Evolutionary conservation across 2,797 vertebrate genomes (phyloP).

Genomic region (Gymnopithys bicolor): DNA sequence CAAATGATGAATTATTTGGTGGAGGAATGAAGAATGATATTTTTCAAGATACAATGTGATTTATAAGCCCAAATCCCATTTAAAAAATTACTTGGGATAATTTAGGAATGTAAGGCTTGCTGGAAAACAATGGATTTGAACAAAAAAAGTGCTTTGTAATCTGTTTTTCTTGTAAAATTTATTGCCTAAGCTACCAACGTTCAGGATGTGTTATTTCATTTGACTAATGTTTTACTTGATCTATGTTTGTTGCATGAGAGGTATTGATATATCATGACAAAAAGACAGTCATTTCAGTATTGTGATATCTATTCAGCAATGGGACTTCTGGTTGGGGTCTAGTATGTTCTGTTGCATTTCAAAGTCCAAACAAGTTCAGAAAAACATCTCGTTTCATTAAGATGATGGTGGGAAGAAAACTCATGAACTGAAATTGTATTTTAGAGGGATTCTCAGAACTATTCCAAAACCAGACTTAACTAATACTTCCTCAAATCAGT

Average conservation of each 20-base stretch:
- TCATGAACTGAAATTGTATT: neutral
- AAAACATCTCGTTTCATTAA: neutral
- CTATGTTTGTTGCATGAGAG: neutral
- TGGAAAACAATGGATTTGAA: neutral
- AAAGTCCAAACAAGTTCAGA: neutral
- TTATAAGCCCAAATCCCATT: neutral
- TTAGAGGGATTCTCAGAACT: neutral
- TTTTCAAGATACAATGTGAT: neutral
- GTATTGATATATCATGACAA: neutral
- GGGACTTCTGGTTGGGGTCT: neutral
- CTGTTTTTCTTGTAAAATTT: neutral
- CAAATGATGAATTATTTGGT: neutral
- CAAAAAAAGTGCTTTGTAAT: neutral
- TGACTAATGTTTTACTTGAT: conserved; percentile 12
- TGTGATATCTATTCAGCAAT: neutral
- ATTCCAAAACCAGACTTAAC: neutral
- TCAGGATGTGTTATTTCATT: neutral
- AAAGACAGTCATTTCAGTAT: neutral
- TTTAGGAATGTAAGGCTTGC: neutral
- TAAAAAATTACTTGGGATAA: neutral
- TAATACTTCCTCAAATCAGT: neutral
- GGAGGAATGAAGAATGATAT: neutral
- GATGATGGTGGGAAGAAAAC: neutral
- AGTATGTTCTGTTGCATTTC: neutral
- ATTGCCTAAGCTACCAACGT: neutral